Conservation (phyloP, 2,113 vertebrate species). For the Aleadryas rufinucha region DNA sequence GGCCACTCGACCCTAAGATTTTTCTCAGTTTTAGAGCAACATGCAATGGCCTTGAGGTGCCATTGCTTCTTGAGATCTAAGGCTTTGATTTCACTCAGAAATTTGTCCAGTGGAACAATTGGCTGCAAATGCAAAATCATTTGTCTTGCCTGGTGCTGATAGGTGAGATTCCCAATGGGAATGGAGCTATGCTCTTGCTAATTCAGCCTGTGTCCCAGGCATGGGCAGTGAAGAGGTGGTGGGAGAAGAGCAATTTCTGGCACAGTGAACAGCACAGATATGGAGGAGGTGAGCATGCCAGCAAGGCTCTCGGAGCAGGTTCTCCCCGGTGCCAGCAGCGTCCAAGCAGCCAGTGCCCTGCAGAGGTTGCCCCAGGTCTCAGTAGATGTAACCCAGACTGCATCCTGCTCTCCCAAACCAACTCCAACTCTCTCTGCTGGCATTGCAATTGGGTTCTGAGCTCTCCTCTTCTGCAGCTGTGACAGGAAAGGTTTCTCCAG, state of each 20-base stretch:
- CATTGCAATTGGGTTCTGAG: neutral
- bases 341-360: neutral
- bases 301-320: neutral
- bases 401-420: neutral
- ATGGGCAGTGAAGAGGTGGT: neutral
- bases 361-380: neutral
- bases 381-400: neutral
- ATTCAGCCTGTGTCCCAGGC: neutral
- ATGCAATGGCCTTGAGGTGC: neutral
- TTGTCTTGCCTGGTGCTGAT: neutral
- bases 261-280: neutral
- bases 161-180: neutral
- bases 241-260: neutral
- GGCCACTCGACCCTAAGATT: neutral
- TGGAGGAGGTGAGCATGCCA: rapidly evolving
- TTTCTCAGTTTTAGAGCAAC: neutral
- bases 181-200: neutral
- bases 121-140: neutral
- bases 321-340: neutral
- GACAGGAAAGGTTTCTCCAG: neutral
- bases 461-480: neutral
- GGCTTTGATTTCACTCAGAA: neutral
- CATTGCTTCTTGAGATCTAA: neutral
- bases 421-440: neutral
- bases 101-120: neutral